Base-by-base conservation (phyloP, 2,113 vertebrate genomes). In the Coptodon bakossiorum region DNA sequence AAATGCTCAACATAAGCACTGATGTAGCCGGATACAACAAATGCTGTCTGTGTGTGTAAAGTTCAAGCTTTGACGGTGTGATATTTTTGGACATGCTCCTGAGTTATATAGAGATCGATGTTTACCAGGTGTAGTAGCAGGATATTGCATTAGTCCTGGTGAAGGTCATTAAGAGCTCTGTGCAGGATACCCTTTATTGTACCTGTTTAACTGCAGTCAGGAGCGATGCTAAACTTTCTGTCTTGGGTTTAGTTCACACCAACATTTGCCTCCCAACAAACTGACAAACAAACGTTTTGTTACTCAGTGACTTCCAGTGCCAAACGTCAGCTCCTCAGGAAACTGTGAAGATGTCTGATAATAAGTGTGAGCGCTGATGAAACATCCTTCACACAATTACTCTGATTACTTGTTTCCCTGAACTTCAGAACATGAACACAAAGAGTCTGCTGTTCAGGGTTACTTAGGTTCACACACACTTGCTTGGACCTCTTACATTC, bases 321-420 rank as follows among this genome's bases (percentile, higher is more conserved):
- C 36, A 45, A 90, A 88, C 73, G 81, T 88, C 87, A 91, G 61
- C 34, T 73, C 79, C 57, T 84, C 24, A 43, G 82, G 43, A 83
- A 82, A 76, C n/a, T 87, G 86, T 80, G 78, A 80, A 36, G 38
- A 61, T 78, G 85, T 76, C 82, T 83, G 56, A 86, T 87, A 84
- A 91, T 71, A 36, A 86, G 81, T 66, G 88, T 89, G 78, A 86
- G 81, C 4, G 6, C 63, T 80, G 83, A 63, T 54, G 31, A 50
- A 56, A 85, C 71, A 10, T 48, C 16, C 71, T 61, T 82, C 53
- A 80, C 9, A 29, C 24, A 3, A 12, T 76, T 76, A 76, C 43
- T 29, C 43, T 48, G 71, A 76, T 48, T 31, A 31, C 71, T 76
- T 31, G 43, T 76, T 76, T 76, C 71, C 43, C 68, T 76, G 68